Evolutionary conservation across 2,888 invertebrate species (phyloP), one percentile per base, ranked within the genome.

Genomic region (Spisula solida): DNA sequence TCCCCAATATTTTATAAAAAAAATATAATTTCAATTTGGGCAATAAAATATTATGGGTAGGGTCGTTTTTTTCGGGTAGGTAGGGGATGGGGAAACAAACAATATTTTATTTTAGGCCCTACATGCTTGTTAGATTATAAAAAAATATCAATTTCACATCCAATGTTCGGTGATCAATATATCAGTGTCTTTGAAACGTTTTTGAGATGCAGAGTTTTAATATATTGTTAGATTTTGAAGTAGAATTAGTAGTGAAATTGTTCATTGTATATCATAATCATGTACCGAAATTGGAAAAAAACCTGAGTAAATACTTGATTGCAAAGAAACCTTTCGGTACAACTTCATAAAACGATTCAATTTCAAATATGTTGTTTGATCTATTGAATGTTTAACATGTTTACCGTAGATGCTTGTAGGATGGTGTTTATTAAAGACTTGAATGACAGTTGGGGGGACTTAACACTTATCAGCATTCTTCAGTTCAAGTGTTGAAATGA

Each of bases 341-440:
- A 31, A 18, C 34, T 75, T 75, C 34, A 75, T 75, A 16, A 34
- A 75, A 75, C 75, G 31, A 75, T 75, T 75, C 34, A 34, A 75
- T 34, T 75, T 75, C 75, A 31, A 31, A 34, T 5, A 18, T 31
- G 18, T 75, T 75, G 75, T 75, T 75, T 75, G 75, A 75, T 75
- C 75, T 75, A 75, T 75, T 16, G 75, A 75, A 75, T 34, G 31
- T 34, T 34, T 14, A 5, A 31, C n/a, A 75, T 75, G 34, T 75
- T 75, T 75, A 34, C 29, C 31, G 14, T 75, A 75, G 75, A 75
- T 75, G 75, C 75, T 75, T 75, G 18, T 18, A 75, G 29, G 75
- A 75, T 75, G 75, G 75, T 75, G 75, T 75, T 34, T 75, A 75
- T 75, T 34, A 75, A 75, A 75, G 31, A 75, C 34, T 34, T 75